A percentile compares a stretch with the other conserved stretches of the same genome.
These are phyloP conservation scores for Calliopum simillimum DNA, from an alignment of 2,888 invertebrate species.

Conservation along the genomic window DNA sequence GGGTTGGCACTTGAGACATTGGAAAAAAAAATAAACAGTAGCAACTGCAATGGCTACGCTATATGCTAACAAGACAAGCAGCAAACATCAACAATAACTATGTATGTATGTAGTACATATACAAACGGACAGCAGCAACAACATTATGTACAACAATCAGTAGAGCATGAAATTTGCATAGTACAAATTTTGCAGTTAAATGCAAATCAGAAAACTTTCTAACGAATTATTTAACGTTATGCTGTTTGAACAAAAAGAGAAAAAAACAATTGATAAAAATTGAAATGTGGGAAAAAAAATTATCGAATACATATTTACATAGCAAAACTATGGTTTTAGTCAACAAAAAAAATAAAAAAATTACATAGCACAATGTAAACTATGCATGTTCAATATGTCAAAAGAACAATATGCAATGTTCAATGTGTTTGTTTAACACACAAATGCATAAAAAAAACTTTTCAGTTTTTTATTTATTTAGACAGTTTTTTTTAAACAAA, in stretches of 20 bases:
- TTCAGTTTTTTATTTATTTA: too few species aligned
- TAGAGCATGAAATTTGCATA: conserved; percentile 16
- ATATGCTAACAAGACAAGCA: not conserved
- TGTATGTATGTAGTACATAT: not conserved
- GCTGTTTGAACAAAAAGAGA: too few species aligned
- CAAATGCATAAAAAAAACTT: too few species aligned
- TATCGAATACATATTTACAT: not conserved
- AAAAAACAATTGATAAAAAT: too few species aligned
- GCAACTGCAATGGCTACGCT: not conserved
- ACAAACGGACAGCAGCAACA: not conserved
- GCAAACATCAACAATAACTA: conserved; percentile 3
- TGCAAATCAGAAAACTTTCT: conserved; percentile 18
- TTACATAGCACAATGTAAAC: not conserved
- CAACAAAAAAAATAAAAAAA: not conserved
- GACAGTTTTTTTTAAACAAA: too few species aligned
- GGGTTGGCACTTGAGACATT: conserved; percentile 25
- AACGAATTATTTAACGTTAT: conserved; percentile 15
- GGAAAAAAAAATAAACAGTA: conserved; percentile 5
- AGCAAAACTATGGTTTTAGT: not conserved
- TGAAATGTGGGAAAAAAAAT: not conserved
- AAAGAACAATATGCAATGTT: too few species aligned
- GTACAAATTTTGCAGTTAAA: conserved; percentile 12
- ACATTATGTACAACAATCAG: conserved; percentile 1
- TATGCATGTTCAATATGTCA: not conserved
- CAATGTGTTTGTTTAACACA: too few species aligned